These are phyloP conservation scores for Muscicapa striata DNA, from an alignment of 2,797 vertebrate genomes.

Conservation along the genomic window DNA sequence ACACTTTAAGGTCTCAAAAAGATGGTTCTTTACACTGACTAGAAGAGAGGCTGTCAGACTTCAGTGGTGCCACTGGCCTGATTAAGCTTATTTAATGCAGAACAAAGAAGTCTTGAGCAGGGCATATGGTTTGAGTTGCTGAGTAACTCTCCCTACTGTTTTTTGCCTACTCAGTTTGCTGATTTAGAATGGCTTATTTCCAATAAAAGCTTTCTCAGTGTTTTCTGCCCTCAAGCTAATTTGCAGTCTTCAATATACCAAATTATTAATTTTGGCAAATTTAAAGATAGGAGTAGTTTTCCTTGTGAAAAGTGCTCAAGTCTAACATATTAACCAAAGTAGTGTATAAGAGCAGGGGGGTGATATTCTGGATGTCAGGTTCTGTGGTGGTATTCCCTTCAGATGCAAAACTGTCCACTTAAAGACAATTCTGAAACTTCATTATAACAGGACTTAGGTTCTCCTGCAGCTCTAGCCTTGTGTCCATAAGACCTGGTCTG, in stretches of 20 bases:
- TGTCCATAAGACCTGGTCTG: background rate
- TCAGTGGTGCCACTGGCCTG: background rate
- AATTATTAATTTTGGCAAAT: background rate
- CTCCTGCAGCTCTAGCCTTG: background rate
- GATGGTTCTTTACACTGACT: background rate
- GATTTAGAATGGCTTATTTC: background rate
- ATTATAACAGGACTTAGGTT: background rate
- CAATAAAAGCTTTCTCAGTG: background rate
- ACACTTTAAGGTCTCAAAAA: background rate
- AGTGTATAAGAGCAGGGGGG: background rate
- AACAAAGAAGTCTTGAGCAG: background rate
- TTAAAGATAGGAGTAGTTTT: background rate
- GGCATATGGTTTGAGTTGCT: background rate
- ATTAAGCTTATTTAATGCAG: background rate
- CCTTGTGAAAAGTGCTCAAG: background rate
- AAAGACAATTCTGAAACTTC: background rate
- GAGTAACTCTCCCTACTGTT: background rate
- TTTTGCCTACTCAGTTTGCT: background rate
- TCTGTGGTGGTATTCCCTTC: background rate
- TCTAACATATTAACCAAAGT: background rate
- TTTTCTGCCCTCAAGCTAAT: background rate
- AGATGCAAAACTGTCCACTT: background rate
- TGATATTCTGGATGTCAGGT: background rate
- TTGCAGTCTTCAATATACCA: background rate
- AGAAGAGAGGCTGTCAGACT: background rate